These are phyloP conservation scores for Goniozus legneri DNA, from an alignment of 1,140 invertebrate species.

Conservation along the genomic window DNA sequence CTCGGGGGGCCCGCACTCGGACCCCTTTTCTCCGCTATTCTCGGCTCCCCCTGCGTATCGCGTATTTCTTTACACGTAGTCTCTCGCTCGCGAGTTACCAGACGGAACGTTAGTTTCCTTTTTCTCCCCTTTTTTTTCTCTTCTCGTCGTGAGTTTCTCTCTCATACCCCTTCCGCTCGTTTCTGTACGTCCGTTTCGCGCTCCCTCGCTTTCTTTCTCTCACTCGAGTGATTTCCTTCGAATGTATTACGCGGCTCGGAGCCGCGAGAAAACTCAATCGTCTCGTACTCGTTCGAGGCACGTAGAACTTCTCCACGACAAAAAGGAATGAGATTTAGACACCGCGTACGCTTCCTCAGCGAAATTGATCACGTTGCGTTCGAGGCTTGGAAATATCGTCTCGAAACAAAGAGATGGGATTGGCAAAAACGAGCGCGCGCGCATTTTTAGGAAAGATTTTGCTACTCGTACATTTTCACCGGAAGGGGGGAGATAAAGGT, in stretches of 20 bases:
- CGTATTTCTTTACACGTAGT: conserved; percentile 13
- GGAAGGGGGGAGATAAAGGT: too few relatives aligned
- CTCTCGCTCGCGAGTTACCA: conserved; percentile 1
- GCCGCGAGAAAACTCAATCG: neutral
- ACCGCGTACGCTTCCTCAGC: too few relatives aligned
- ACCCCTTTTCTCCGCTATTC: neutral
- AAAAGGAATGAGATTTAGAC: neutral
- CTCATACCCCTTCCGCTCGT: neutral
- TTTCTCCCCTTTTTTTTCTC: neutral
- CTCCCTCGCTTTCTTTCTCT: conserved; percentile 1
- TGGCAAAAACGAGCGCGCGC: too few relatives aligned
- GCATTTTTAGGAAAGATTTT: too few relatives aligned
- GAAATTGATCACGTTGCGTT: too few relatives aligned
- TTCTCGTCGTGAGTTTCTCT: neutral
- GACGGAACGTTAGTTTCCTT: neutral
- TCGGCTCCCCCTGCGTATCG: conserved; percentile 2
- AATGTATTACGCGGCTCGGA: neutral
- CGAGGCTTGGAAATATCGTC: too few relatives aligned
- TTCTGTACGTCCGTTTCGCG: neutral
- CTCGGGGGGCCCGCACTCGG: too few relatives aligned
- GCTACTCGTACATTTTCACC: too few relatives aligned
- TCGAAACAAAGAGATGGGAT: too few relatives aligned
- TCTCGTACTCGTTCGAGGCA: neutral
- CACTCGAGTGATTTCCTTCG: neutral
- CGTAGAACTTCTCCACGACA: neutral